Conservation (phyloP, 2,797 vertebrate species). For the Rachycentron canadum region DNA sequence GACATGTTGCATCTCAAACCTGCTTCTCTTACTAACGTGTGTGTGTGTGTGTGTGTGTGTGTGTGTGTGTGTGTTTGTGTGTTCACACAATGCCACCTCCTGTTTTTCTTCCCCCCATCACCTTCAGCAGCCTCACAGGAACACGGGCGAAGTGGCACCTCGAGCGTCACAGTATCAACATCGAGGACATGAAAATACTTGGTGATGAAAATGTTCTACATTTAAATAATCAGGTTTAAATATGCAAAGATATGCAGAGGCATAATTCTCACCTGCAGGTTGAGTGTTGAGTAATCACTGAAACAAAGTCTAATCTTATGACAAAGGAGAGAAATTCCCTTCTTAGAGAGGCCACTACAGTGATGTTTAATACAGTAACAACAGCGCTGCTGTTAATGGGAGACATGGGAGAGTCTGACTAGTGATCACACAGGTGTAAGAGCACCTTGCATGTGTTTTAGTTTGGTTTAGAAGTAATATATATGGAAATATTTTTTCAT, state of each 20-base stretch:
- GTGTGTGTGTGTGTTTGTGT: neutral
- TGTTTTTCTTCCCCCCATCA: slow-evolving; percentile 27
- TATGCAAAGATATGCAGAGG: slow-evolving; percentile 71
- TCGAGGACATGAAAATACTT: slow-evolving; percentile 62
- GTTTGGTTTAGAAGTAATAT: too few species aligned
- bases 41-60: neutral
- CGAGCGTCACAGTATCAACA: slow-evolving; percentile 31
- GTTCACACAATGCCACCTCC: neutral
- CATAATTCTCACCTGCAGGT: slow-evolving; percentile 69
- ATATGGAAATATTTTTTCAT: too few species aligned
- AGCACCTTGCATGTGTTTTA: neutral
- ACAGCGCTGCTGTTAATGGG: neutral
- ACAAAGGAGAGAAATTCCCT: slow-evolving; percentile 50
- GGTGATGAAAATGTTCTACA: slow-evolving; percentile 53
- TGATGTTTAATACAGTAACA: slow-evolving; percentile 10
- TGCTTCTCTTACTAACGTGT: neutral
- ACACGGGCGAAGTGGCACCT: slow-evolving; percentile 5
- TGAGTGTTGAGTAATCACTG: slow-evolving; percentile 62
- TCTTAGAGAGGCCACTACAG: slow-evolving; percentile 10
- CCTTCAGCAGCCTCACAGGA: slow-evolving; percentile 32
- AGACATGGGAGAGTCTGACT: slow-evolving; percentile 36
- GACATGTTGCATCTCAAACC: neutral
- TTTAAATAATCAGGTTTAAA: slow-evolving; percentile 67
- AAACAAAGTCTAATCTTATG: slow-evolving; percentile 48
- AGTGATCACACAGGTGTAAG: slow-evolving; percentile 39